A percentile compares a stretch with the other conserved stretches of the same genome.
Evolutionary conservation across 2,797 vertebrate genomes (phyloP).

Genomic region (Trachurus trachurus): DNA sequence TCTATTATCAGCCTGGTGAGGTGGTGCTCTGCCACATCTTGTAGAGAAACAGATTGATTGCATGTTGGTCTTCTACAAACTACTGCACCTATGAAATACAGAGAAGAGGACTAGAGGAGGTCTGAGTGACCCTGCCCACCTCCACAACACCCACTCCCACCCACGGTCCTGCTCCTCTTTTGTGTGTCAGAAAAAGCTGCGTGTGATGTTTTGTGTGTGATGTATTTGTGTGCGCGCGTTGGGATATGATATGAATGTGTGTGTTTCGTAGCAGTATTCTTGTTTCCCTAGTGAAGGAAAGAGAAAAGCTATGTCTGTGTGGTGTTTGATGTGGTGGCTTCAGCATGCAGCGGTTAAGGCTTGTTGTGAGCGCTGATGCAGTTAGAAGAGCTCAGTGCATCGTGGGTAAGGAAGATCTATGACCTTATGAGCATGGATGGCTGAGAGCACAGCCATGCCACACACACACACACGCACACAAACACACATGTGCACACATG

Average conservation of each 20-base stretch:
- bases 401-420: constrained; percentile 68
- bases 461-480: constrained; percentile 30
- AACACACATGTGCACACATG: background rate
- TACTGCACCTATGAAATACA: constrained; percentile 31
- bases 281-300: constrained; percentile 46
- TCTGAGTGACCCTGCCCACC: constrained; percentile 27
- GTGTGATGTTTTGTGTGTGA: constrained; percentile 13
- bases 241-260: background rate
- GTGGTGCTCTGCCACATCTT: constrained; percentile 38
- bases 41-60: constrained; percentile 60
- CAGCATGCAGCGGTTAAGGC: constrained; percentile 38
- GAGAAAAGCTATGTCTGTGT: constrained; percentile 27
- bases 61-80: constrained; percentile 59
- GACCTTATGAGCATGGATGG: constrained; percentile 71
- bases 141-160: constrained; percentile 55
- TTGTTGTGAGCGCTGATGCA: constrained; percentile 53
- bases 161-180: constrained; percentile 50
- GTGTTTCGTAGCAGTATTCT: background rate
- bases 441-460: constrained; percentile 69
- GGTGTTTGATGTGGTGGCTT: constrained; percentile 49
- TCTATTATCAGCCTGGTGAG: constrained; percentile 2
- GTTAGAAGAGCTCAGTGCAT: constrained; percentile 76
- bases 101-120: constrained; percentile 28
- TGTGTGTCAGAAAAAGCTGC: constrained; percentile 17
- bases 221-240: constrained; percentile 12